Evolutionary conservation across 2,797 vertebrate genomes (phyloP).

Genomic region (Gambusia yucatana): DNA sequence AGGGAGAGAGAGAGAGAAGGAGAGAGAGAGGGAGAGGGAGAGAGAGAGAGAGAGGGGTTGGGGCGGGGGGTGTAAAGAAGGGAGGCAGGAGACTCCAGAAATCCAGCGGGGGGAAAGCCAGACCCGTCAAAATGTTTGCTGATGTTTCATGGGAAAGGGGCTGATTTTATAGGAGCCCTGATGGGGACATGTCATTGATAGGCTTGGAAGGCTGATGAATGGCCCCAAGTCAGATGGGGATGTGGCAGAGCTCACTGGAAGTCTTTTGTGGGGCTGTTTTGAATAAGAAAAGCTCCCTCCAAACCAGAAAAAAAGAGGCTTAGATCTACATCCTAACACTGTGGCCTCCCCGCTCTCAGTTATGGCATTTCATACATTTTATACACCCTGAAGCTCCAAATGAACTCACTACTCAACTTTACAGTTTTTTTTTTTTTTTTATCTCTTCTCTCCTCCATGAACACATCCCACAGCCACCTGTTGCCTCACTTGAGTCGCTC

Average conservation of each 20-base stretch:
- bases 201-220: slow-evolving; percentile 99
- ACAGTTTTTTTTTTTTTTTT: slow-evolving; percentile 13
- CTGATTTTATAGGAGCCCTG: slow-evolving; percentile 99
- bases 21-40: slow-evolving; percentile 9
- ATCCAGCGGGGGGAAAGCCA: slow-evolving; percentile 92
- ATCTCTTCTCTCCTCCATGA: slow-evolving; percentile 83
- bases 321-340: slow-evolving; percentile 97
- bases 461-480: slow-evolving; percentile 78
- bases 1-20: slow-evolving; percentile 43
- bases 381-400: slow-evolving; percentile 75
- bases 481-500: slow-evolving; percentile 53
- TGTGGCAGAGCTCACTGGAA: slow-evolving; percentile 99
- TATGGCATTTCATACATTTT: slow-evolving; percentile 95
- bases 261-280: slow-evolving; percentile 99
- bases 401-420: slow-evolving; percentile 66
- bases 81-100: slow-evolving; percentile 87
- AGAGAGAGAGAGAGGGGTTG: slow-evolving; percentile 2
- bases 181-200: slow-evolving; percentile 99
- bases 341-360: slow-evolving; percentile 94
- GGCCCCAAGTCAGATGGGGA: slow-evolving; percentile 99
- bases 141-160: slow-evolving; percentile 99
- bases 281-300: slow-evolving; percentile 99
- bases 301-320: slow-evolving; percentile 94
- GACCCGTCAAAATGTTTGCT: slow-evolving; percentile 99
- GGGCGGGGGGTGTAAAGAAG: slow-evolving; percentile 54